Evolutionary conservation across 2,888 invertebrate species (phyloP).

Genomic region (Cheiracanthium punctorium): DNA sequence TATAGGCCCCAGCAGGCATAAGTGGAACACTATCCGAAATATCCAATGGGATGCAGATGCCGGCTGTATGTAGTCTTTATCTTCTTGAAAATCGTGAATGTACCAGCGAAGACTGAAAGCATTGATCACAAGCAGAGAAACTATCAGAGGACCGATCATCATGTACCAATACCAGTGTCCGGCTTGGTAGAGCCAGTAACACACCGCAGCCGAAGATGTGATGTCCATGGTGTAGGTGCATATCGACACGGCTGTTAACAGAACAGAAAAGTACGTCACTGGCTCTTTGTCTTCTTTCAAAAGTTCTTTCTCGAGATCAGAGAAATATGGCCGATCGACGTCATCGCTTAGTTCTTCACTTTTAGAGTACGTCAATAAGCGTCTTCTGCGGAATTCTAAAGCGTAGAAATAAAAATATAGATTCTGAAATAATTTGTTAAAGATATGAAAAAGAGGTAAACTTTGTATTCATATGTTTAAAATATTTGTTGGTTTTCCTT

Average conservation of each 20-base stretch:
- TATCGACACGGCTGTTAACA: conserved; percentile 43
- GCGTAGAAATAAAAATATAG: no score
- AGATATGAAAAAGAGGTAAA: no score
- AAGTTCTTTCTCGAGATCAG: conserved; percentile 35
- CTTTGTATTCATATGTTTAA: no score
- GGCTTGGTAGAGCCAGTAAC: conserved; percentile 59
- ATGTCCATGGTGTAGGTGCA: conserved; percentile 57
- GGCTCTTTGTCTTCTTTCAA: conserved; percentile 41
- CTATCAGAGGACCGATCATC: conserved; percentile 32
- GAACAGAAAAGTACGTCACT: conserved; percentile 23
- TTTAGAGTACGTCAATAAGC: not conserved
- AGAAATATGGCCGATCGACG: conserved; percentile 37
- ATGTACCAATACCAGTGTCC: conserved; percentile 54
- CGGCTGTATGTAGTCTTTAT: conserved; percentile 27
- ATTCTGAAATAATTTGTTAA: not conserved
- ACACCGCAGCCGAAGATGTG: conserved; percentile 42
- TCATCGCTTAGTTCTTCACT: conserved; percentile 6
- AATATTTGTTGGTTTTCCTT: no score
- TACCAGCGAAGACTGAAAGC: conserved; percentile 72
- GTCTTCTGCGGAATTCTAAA: not conserved
- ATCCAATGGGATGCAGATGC: conserved; percentile 68
- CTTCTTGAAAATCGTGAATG: conserved; percentile 70
- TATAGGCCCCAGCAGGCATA: conserved; percentile 69
- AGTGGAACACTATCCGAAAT: conserved; percentile 66
- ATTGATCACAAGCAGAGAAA: conserved; percentile 72